phyloP scores from a whole-genome alignment of 23 tunicate genomes.

The Halocynthia aurantium region DNA sequence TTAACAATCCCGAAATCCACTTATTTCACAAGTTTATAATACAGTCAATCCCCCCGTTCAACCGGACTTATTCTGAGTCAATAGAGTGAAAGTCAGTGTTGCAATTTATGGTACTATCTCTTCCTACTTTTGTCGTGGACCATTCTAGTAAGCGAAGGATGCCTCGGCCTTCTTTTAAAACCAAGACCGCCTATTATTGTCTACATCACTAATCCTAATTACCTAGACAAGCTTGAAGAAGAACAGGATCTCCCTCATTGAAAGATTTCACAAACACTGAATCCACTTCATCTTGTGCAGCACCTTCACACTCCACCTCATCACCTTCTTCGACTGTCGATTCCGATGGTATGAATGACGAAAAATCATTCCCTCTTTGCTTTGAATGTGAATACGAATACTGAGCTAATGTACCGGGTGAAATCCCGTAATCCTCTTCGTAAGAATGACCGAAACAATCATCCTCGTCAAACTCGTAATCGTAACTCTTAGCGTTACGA shows the following conservation, averaged over 20 bases:
- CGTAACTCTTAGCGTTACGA: constrained; percentile 59
- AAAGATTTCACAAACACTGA: not conserved
- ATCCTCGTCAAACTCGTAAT: constrained; percentile 72
- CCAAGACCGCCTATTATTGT: no score
- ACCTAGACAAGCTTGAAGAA: constrained; percentile 16
- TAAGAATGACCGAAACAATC: constrained; percentile 79
- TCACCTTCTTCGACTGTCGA: constrained; percentile 53
- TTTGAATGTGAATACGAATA: constrained; percentile 67
- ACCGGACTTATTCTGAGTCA: no score
- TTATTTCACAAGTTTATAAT: no score
- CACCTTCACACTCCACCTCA: constrained; percentile 23
- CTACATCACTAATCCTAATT: no score
- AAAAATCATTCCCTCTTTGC: constrained; percentile 32
- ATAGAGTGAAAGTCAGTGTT: no score
- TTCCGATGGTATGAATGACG: constrained; percentile 78
- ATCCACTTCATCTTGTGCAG: not conserved
- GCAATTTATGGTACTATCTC: no score
- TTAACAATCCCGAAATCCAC: no score
- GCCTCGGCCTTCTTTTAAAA: no score
- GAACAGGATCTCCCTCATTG: not conserved
- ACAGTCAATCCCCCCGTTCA: no score
- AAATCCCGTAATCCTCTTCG: constrained; percentile 85
- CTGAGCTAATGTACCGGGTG: constrained; percentile 76
- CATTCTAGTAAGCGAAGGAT: no score
- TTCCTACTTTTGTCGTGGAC: no score